These are phyloP conservation scores for Neodon shergylaensis DNA, from an alignment of 2,113 vertebrate genomes.

Conservation along the genomic window DNA sequence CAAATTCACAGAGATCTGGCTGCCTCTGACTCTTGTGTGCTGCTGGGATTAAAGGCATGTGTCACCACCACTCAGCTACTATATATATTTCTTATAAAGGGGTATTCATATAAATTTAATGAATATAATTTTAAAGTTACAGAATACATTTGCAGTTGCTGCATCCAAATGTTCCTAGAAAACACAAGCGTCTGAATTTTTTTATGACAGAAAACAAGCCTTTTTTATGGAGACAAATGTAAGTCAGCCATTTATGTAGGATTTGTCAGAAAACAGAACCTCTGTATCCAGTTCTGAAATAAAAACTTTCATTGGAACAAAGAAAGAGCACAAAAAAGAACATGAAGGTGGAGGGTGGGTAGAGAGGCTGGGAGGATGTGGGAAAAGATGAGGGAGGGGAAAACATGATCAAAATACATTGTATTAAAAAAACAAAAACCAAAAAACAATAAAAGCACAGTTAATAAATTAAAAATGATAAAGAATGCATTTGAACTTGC, in stretches of 20 bases:
- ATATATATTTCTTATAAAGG: background rate
- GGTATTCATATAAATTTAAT: background rate
- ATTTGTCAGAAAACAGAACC: background rate
- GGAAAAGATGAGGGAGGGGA: background rate
- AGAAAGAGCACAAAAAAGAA: background rate
- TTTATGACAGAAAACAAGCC: background rate
- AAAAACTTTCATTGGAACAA: background rate
- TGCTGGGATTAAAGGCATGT: too few relatives aligned
- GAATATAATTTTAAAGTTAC: background rate
- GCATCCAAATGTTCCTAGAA: background rate
- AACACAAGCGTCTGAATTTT: background rate
- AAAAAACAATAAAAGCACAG: background rate
- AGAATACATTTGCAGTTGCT: background rate
- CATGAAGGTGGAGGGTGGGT: background rate
- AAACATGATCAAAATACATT: background rate
- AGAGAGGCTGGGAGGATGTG: too few relatives aligned
- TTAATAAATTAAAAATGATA: background rate
- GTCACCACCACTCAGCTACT: background rate
- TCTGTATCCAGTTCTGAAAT: background rate
- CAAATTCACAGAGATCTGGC: too few relatives aligned
- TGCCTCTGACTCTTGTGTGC: too few relatives aligned
- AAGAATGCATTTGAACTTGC: background rate
- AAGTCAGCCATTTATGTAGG: background rate
- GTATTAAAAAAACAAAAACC: background rate
- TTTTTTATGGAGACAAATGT: background rate